Evolutionary conservation across 2,888 invertebrate genomes (phyloP).

Genomic region (Eupithecia exiguata): DNA sequence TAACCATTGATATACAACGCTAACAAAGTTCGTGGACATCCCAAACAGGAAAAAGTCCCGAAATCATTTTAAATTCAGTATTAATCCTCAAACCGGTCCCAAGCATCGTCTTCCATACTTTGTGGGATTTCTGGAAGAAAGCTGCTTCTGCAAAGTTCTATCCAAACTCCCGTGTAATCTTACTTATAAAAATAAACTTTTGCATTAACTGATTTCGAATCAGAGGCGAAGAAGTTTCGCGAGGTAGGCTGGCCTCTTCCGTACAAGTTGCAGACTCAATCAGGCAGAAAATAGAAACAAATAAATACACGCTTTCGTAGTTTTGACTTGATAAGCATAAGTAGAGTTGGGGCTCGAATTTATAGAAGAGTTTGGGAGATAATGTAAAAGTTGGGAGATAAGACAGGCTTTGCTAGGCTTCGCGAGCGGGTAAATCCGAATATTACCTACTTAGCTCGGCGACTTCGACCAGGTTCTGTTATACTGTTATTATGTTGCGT

Average conservation of each 20-base stretch:
- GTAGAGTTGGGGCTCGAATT: conserved; percentile 72
- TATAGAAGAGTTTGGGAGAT: conserved; percentile 75
- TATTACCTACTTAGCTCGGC: conserved; percentile 59
- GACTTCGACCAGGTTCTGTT: conserved; percentile 58
- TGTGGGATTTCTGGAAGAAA: conserved; percentile 79
- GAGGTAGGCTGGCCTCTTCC: conserved; percentile 72
- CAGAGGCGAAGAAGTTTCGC: conserved; percentile 71
- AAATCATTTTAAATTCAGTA: conserved; percentile 80
- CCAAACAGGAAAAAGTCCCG: conserved; percentile 65
- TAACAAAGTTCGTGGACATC: conserved; percentile 65
- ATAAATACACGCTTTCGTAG: conserved; percentile 79
- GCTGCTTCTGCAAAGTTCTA: conserved; percentile 77
- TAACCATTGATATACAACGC: conserved; percentile 61
- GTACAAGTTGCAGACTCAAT: conserved; percentile 73
- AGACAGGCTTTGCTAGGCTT: conserved; percentile 70
- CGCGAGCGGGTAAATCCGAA: conserved; percentile 61
- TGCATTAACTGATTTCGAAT: conserved; percentile 84
- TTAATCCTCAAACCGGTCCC: conserved; percentile 75
- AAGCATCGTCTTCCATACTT: conserved; percentile 76
- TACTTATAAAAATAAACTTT: conserved; percentile 85
- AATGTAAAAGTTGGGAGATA: conserved; percentile 80
- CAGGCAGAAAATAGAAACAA: conserved; percentile 81
- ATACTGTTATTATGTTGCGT: conserved; percentile 55
- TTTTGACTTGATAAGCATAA: conserved; percentile 80
- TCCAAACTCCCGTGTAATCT: conserved; percentile 81